These are phyloP conservation scores for Euwallacea similis DNA, from an alignment of 1,140 invertebrate genomes.

Conservation along the genomic window DNA sequence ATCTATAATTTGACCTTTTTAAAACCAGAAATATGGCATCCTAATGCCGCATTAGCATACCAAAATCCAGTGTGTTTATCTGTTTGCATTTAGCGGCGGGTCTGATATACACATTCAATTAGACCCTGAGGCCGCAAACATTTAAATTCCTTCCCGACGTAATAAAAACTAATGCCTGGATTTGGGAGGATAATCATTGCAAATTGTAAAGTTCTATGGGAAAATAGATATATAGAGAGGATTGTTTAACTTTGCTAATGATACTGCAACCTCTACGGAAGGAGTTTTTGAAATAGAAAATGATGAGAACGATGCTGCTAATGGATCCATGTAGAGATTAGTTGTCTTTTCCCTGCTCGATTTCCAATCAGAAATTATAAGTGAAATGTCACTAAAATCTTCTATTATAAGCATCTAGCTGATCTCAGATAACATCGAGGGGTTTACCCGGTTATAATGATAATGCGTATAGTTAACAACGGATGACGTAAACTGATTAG, in stretches of 20 bases:
- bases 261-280: too few relatives aligned
- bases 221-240: too few relatives aligned
- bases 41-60: neutral
- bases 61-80: neutral
- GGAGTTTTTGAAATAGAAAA: too few relatives aligned
- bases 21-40: neutral
- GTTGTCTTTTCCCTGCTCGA: neutral
- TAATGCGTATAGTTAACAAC: slow-evolving; percentile 20
- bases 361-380: neutral
- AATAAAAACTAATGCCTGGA: neutral
- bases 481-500: slow-evolving; percentile 27
- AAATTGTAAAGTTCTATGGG: neutral
- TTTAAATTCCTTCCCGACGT: neutral
- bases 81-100: slow-evolving; percentile 1
- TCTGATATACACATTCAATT: slow-evolving; percentile 2
- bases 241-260: too few relatives aligned
- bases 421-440: slow-evolving; percentile 1
- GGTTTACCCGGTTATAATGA: slow-evolving; percentile 22
- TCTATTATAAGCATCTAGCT: neutral
- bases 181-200: neutral
- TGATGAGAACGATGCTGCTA: neutral
- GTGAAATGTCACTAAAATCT: neutral
- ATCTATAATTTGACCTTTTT: too few relatives aligned
- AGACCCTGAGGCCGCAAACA: neutral
- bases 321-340: neutral